A percentile compares a stretch with the other conserved stretches of the same genome.
Conservation (phyloP, 2,888 invertebrate species). For the Clusia tigrina region DNA sequence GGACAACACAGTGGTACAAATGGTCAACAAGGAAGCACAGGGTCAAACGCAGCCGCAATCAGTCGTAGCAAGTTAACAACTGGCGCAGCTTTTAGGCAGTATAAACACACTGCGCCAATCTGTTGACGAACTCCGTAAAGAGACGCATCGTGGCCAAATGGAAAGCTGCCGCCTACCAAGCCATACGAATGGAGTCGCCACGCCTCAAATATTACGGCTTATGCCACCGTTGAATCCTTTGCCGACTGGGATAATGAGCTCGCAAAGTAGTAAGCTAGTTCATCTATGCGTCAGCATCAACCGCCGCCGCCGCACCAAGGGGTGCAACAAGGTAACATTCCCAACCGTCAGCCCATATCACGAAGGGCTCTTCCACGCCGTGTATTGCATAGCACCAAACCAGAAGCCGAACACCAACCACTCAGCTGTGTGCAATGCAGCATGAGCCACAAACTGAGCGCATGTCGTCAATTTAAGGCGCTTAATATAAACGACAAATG, state of each 20-base stretch:
- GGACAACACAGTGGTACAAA: background rate
- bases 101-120: background rate
- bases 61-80: background rate
- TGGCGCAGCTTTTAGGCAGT: background rate
- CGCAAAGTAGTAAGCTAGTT: background rate
- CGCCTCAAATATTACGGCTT: background rate
- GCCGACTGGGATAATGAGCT: background rate
- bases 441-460: background rate
- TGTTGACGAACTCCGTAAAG: background rate
- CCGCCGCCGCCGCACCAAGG: constrained; percentile 9
- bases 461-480: constrained; percentile 15
- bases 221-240: background rate
- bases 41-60: background rate
- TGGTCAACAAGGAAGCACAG: background rate
- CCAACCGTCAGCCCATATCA: constrained; percentile 4
- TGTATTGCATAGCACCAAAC: constrained; percentile 1
- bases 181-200: constrained; percentile 3
- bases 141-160: background rate
- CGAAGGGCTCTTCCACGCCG: constrained; percentile 1
- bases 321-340: constrained; percentile 14
- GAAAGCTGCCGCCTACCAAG: constrained; percentile 1
- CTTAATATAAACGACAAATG: constrained; percentile 20
- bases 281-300: background rate
- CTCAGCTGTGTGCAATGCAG: background rate
- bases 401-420: background rate